These are phyloP conservation scores for Heliopora coerulea DNA, from an alignment of 92 coral and sea anemone genomes.

Conservation along the genomic window DNA sequence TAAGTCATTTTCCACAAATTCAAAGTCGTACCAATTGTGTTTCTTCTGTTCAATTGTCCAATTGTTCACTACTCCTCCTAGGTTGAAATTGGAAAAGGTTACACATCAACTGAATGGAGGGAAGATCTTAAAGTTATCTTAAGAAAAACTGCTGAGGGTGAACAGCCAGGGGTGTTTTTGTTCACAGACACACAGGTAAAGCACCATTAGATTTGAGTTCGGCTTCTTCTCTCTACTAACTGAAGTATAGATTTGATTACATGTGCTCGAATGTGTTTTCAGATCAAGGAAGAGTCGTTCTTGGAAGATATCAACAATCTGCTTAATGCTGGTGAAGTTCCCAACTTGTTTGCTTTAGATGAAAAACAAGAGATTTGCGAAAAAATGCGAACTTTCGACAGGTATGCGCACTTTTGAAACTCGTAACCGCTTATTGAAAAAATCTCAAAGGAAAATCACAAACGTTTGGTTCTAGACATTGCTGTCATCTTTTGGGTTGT, in stretches of 20 bases:
- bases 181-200: slow-evolving; percentile 94
- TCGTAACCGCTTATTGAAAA: too few relatives aligned
- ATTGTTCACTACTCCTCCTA: slow-evolving; percentile 25
- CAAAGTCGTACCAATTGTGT: too few relatives aligned
- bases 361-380: slow-evolving; percentile 99
- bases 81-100: slow-evolving; percentile 99
- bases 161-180: slow-evolving; percentile 88
- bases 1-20: too few relatives aligned
- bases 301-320: slow-evolving; percentile 94
- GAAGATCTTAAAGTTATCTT: slow-evolving; percentile 95
- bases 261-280: slow-evolving; percentile 2
- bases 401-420: slow-evolving; percentile 58
- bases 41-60: too few relatives aligned
- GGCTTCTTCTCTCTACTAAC: too few relatives aligned
- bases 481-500: too few relatives aligned
- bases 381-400: slow-evolving; percentile 90
- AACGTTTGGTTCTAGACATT: too few relatives aligned
- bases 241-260: too few relatives aligned
- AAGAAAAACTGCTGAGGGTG: slow-evolving; percentile 97
- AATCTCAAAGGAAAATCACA: too few relatives aligned
- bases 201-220: background rate
- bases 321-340: slow-evolving; percentile 98
- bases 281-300: slow-evolving; percentile 97
- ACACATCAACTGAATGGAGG: slow-evolving; percentile 97
- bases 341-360: slow-evolving; percentile 90